phyloP scores from a whole-genome alignment of 2,797 vertebrate species.

The Premnoplex brunnescens region DNA sequence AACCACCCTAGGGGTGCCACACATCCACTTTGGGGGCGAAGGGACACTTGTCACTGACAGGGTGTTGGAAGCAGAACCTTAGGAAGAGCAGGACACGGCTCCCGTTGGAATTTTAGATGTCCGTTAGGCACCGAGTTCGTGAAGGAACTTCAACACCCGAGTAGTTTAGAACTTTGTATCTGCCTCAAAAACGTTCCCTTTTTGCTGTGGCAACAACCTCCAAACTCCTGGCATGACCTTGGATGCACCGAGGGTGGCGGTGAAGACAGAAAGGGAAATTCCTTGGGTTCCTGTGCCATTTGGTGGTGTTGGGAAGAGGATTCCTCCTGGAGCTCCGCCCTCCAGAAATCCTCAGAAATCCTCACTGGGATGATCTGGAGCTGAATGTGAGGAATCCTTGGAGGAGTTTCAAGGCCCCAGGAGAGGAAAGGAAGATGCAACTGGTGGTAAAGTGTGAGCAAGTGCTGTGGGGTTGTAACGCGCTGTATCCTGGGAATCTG shows the following conservation, averaged over 20 bases:
- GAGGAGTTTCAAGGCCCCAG: not conserved
- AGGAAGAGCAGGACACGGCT: not conserved
- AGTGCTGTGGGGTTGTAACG: not conserved
- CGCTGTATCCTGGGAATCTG: not conserved
- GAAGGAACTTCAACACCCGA: not conserved
- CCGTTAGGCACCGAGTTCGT: not conserved
- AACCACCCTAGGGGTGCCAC: rapidly evolving
- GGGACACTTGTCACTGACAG: not conserved
- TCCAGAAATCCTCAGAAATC: no score
- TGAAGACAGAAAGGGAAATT: not conserved
- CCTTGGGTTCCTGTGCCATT: not conserved
- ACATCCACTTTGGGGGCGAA: not conserved
- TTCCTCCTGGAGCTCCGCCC: not conserved
- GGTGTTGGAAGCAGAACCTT: not conserved
- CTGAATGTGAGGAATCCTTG: not conserved
- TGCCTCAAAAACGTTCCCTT: not conserved
- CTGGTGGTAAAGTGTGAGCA: not conserved
- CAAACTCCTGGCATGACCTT: not conserved
- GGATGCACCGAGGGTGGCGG: not conserved
- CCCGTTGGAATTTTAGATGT: not conserved
- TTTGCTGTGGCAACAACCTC: not conserved
- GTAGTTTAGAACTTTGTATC: not conserved
- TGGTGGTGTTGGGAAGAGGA: not conserved
- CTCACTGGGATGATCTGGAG: not conserved
- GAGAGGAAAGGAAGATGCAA: not conserved